These are phyloP conservation scores for Aspidiotus destructor DNA, from an alignment of 2,888 invertebrate species.

Conservation along the genomic window DNA sequence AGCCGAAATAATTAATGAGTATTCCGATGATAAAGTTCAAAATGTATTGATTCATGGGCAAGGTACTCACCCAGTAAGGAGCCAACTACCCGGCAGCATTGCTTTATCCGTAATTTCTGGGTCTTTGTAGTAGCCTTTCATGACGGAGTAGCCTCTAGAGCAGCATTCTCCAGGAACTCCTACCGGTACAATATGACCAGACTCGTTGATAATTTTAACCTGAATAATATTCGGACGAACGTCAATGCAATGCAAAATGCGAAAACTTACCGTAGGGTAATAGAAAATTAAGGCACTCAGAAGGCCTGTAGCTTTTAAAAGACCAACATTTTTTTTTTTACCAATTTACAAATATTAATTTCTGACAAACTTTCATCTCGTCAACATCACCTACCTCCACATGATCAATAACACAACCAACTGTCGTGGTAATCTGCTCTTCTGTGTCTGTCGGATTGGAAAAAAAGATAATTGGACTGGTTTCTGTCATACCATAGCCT, in stretches of 20 bases:
- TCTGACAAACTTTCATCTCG: no score
- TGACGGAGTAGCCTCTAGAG: conserved; percentile 62
- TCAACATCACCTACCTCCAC: conserved; percentile 43
- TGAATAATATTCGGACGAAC: conserved; percentile 39
- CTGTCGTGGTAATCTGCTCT: conserved; percentile 45
- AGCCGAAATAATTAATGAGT: not conserved
- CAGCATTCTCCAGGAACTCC: conserved; percentile 66
- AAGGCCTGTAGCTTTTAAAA: no score
- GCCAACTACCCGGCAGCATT: conserved; percentile 54
- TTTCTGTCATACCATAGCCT: conserved; percentile 53
- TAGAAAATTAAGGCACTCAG: no score
- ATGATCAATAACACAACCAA: conserved; percentile 48
- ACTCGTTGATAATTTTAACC: conserved; percentile 52
- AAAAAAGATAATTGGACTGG: conserved; percentile 50
- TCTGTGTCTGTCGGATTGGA: conserved; percentile 44
- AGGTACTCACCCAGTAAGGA: conserved; percentile 59
- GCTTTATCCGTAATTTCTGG: conserved; percentile 60
- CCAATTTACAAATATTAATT: no score
- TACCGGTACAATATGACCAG: conserved; percentile 56
- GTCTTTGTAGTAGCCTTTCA: conserved; percentile 75
- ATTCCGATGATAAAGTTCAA: not conserved
- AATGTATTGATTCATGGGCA: not conserved
- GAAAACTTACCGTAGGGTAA: no score
- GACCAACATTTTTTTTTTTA: no score
- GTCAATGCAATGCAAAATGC: not conserved